Evolutionary conservation across 2,888 invertebrate genomes (phyloP), one percentile per base, ranked within the genome.

Genomic region (Agrotis exclamationis): DNA sequence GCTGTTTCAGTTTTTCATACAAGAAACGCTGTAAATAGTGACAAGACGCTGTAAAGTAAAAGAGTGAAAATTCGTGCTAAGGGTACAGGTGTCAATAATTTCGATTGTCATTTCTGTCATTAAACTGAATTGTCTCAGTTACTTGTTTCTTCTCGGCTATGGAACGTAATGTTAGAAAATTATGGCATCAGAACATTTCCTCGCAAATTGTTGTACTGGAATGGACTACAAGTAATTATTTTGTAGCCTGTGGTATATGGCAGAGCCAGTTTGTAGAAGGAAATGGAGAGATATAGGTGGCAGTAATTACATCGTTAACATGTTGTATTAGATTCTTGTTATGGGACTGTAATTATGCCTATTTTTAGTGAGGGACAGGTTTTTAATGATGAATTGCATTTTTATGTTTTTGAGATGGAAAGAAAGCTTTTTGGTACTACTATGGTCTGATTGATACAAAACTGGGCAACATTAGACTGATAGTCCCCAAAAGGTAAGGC

Each of bases 231-330:
- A 24, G 48, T 57, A 53, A 60, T 76, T 64, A 65, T 57, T 76
- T 56, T 70, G 51, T 44, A 47, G 28, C 24, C 50, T 67, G 44
- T 74, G 73, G 63, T 60, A 22, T 73, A 53, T 63, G 58, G 66
- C 11, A 11, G 28, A 28, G 16, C 63, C 11, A 62, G 57, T 71
- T 48, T 62, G 5, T 53, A 57, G 14, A 76, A 28, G 60, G 47
- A 57, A 62, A 20, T 57, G 9, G 44, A 76, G 16, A 64, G 28
- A 62, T 71, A 71, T n/a, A 51, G n/a, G 28, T 51, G 45, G 13
- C 44, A 44, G 39, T 71, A 78, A 76, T 65, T 57, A 70, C 50
- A 39, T 70, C 58, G 62, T 58, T 74, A 58, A 18, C 14, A n/a
- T 48, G 63, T 47, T 22, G 50, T 48, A 54, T 24, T 24, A 47